These are phyloP conservation scores for Mycteria americana DNA, from an alignment of 2,797 vertebrate genomes.

Conservation along the genomic window DNA sequence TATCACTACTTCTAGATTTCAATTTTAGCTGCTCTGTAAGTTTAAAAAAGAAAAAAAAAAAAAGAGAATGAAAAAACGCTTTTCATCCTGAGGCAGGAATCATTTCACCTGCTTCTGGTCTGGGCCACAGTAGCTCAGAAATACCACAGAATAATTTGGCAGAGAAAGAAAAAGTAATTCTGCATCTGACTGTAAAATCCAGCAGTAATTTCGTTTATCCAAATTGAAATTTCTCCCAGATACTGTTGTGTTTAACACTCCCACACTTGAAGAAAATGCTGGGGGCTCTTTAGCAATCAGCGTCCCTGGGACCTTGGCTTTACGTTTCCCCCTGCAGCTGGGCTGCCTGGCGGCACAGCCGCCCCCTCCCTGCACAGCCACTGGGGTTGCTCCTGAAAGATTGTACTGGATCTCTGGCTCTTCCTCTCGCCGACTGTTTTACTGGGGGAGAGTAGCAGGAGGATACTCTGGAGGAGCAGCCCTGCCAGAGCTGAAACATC, in stretches of 20 bases:
- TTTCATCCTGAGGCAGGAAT: background rate
- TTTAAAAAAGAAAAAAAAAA: background rate
- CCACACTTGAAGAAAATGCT: background rate
- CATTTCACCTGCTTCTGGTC: background rate
- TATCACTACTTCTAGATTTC: background rate
- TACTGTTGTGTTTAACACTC: background rate
- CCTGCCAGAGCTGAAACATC: background rate
- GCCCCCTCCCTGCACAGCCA: accelerated
- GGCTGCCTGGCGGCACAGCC: background rate
- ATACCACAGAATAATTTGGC: background rate
- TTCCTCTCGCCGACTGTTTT: background rate
- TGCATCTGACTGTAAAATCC: background rate
- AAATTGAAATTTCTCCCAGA: background rate
- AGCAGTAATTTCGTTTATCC: background rate
- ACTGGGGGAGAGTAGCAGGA: no score
- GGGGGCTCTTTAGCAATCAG: accelerated
- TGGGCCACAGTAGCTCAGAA: background rate
- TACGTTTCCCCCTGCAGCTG: no score
- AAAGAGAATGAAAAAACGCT: background rate
- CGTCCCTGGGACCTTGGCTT: background rate
- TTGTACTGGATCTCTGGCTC: accelerated
- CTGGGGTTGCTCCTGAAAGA: background rate
- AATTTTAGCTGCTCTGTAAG: background rate
- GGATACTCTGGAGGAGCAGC: no score
- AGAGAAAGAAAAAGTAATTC: background rate